Conservation (phyloP, 2,113 vertebrate genomes). For the Struthidea cinerea region DNA sequence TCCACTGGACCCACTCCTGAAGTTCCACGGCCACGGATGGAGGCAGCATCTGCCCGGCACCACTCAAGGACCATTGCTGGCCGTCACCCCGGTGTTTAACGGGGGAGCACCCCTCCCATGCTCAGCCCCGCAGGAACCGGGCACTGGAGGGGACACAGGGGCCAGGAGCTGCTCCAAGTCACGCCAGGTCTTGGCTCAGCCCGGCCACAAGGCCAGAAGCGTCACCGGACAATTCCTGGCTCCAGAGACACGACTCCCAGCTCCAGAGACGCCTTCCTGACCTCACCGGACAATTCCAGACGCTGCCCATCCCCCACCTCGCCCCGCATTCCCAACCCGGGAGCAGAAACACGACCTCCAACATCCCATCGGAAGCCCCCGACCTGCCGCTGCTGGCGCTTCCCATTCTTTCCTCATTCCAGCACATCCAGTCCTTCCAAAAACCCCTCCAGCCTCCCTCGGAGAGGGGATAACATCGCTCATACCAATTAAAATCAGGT, state of each 20-base stretch:
- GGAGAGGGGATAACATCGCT: no score
- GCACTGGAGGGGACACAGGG: rapidly evolving
- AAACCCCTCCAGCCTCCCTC: neutral
- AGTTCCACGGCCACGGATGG: neutral
- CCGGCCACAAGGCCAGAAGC: neutral
- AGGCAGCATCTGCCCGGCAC: neutral
- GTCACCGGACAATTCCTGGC: neutral
- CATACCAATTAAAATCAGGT: neutral
- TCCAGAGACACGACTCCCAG: no score
- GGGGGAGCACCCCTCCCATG: neutral
- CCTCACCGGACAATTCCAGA: neutral
- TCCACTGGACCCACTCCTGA: neutral
- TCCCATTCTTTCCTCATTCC: neutral
- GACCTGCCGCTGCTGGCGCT: neutral
- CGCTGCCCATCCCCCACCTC: neutral
- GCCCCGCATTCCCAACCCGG: rapidly evolving
- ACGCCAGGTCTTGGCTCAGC: neutral
- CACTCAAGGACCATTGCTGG: neutral
- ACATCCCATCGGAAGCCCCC: rapidly evolving
- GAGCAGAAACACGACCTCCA: neutral
- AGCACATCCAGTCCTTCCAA: neutral
- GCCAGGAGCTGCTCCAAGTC: neutral
- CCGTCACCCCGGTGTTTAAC: neutral
- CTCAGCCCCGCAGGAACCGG: neutral
- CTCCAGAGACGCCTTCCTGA: neutral